Conservation (phyloP, 64 coral and sea anemone species). For the Platygyra sinensis region DNA sequence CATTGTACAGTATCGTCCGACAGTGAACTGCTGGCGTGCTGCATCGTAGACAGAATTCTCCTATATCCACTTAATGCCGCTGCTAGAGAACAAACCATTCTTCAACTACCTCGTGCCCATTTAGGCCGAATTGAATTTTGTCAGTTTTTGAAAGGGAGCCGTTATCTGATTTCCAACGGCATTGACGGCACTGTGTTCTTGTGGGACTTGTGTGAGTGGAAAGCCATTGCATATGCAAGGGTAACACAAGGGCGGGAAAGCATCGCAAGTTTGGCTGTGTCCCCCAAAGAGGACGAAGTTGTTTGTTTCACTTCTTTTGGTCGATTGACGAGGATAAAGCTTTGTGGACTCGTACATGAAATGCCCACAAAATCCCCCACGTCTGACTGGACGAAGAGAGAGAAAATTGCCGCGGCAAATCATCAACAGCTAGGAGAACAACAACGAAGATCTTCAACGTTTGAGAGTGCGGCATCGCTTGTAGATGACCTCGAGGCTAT, state of each 20-base stretch:
- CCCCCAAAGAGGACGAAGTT: slow-evolving; percentile 9
- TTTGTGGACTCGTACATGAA: not conserved
- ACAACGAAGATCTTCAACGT: not conserved
- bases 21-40: slow-evolving; percentile 27
- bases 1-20: slow-evolving; percentile 31
- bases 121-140: slow-evolving; percentile 36
- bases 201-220: slow-evolving; percentile 24
- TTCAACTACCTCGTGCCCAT: not conserved
- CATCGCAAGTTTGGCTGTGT: slow-evolving; percentile 4
- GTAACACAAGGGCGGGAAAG: not conserved
- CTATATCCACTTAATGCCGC: not conserved
- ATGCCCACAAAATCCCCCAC: not conserved
- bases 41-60: slow-evolving; percentile 35
- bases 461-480: not conserved
- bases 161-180: slow-evolving; percentile 41
- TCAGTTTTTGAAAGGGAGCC: slow-evolving; percentile 30
- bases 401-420: not conserved
- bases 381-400: not conserved
- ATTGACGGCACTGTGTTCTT: slow-evolving; percentile 32
- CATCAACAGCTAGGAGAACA: not conserved
- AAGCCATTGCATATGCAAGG: slow-evolving; percentile 3
- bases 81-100: no score
- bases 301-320: slow-evolving; percentile 12
- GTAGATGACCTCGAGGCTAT: no score
- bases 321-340: not conserved